Conservation (phyloP, 2,797 vertebrate species). For the Enteromius treurensis region DNA sequence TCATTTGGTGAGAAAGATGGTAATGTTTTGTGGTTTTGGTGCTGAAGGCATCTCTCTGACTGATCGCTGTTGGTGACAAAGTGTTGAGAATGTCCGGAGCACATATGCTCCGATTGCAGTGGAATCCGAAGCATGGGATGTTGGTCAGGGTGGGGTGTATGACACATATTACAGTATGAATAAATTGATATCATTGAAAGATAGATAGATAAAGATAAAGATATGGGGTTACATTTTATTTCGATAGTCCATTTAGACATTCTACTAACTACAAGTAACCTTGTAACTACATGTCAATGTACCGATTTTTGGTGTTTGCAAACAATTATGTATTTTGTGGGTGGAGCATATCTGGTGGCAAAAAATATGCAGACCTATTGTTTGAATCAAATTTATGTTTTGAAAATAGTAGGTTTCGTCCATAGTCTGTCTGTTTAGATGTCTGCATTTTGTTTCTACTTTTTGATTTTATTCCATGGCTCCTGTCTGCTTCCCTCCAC, state of each 20-base stretch:
- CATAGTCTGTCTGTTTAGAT: neutral
- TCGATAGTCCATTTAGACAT: too few relatives aligned
- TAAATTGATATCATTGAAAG: neutral
- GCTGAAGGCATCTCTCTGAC: constrained; percentile 13
- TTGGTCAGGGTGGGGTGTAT: neutral
- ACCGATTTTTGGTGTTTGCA: too few relatives aligned
- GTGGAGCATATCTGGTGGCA: too few relatives aligned
- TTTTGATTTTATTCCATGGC: neutral
- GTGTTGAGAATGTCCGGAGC: constrained; percentile 16
- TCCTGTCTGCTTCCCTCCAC: too few relatives aligned
- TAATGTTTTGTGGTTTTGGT: constrained; percentile 20
- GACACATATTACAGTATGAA: too few relatives aligned
- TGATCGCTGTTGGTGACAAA: neutral
- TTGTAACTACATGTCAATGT: too few relatives aligned
- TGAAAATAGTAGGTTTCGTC: neutral
- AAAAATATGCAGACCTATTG: too few relatives aligned
- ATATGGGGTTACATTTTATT: too few relatives aligned
- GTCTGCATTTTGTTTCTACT: neutral
- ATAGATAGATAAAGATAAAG: neutral
- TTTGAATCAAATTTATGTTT: too few relatives aligned
- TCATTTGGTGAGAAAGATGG: constrained; percentile 4
- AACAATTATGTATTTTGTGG: too few relatives aligned
- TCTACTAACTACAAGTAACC: too few relatives aligned
- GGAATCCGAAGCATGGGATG: neutral
- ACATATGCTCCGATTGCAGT: constrained; percentile 6